phyloP scores from a whole-genome alignment of 1,140 invertebrate species.

The Formica selysi region DNA sequence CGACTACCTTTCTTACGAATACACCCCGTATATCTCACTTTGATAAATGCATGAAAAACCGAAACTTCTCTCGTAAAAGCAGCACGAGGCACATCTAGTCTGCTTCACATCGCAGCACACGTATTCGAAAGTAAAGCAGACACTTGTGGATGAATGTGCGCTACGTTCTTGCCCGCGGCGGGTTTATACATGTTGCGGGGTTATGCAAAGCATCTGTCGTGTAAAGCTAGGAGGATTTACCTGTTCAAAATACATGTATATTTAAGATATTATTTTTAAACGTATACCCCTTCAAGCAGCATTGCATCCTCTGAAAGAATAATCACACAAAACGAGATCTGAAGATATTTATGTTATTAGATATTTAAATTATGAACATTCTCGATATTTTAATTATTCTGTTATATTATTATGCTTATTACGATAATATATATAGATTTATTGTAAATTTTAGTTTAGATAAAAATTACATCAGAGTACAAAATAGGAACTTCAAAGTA shows the following conservation, averaged over 20 bases:
- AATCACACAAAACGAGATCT: not conserved
- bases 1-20: not conserved
- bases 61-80: slow-evolving; percentile 57
- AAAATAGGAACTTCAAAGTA: not conserved
- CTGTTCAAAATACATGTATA: not conserved
- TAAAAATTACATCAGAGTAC: not conserved
- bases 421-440: not conserved
- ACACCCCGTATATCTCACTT: slow-evolving; percentile 39
- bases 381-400: not conserved
- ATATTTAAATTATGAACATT: not conserved
- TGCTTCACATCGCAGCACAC: slow-evolving; percentile 27
- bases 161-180: slow-evolving; percentile 34
- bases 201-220: slow-evolving; percentile 48
- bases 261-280: slow-evolving; percentile 31
- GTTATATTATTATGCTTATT: not conserved
- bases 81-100: slow-evolving; percentile 41
- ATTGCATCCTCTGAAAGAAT: not conserved
- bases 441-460: not conserved
- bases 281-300: not conserved
- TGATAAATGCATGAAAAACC: slow-evolving; percentile 62
- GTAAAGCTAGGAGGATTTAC: slow-evolving; percentile 35
- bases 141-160: slow-evolving; percentile 55
- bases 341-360: not conserved
- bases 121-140: slow-evolving; percentile 61
- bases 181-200: slow-evolving; percentile 29